phyloP scores from a whole-genome alignment of 2,797 vertebrate genomes.

The Euphonia xanthogaster region DNA sequence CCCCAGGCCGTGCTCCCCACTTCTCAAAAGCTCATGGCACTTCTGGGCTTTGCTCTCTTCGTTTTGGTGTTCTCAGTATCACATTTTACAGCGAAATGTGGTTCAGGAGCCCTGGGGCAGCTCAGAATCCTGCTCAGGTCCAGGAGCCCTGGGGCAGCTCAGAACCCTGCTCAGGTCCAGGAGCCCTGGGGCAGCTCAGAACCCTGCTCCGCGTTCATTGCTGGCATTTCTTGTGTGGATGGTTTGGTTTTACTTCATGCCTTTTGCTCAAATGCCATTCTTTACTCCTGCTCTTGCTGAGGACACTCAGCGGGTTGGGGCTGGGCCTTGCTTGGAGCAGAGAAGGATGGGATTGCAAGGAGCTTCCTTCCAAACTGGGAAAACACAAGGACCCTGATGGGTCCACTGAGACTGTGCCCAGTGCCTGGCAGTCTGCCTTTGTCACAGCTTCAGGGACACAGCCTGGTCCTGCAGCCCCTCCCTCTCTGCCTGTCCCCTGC shows the following conservation, averaged over 20 bases:
- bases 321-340: background rate
- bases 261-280: background rate
- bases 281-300: background rate
- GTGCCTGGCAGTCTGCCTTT: background rate
- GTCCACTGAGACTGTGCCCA: background rate
- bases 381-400: background rate
- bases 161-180: background rate
- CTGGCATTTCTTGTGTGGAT: background rate
- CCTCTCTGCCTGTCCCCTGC: background rate
- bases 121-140: background rate
- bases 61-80: background rate
- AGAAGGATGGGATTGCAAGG: background rate
- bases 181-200: too few relatives aligned
- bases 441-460: background rate
- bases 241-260: background rate
- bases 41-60: background rate
- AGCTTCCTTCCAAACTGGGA: background rate
- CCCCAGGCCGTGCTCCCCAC: background rate
- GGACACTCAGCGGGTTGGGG: background rate
- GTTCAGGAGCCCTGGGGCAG: background rate
- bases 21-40: background rate
- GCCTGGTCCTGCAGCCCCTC: background rate
- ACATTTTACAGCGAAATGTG: background rate
- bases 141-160: background rate
- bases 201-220: background rate